Percentiles rank a stretch among this genome's conserved stretches.
phyloP scores from a whole-genome alignment of 2,113 vertebrate species.

The Dromaius novaehollandiae region DNA sequence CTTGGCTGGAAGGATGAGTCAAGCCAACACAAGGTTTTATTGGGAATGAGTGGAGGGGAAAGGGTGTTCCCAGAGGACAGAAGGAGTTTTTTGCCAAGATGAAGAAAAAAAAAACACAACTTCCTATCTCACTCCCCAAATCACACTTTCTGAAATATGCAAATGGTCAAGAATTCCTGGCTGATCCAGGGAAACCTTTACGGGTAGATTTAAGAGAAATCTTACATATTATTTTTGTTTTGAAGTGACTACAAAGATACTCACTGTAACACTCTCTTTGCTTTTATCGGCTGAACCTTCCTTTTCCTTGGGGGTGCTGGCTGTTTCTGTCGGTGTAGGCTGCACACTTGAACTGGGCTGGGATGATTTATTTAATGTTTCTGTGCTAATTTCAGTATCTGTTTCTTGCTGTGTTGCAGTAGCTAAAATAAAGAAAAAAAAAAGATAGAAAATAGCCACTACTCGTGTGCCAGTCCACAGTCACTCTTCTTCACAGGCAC shows the following conservation, averaged over 20 bases:
- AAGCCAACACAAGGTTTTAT: slow-evolving; percentile 30
- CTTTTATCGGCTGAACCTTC: slow-evolving; percentile 85
- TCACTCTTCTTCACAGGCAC: neutral
- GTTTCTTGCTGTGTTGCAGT: slow-evolving; percentile 93
- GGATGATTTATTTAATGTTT: slow-evolving; percentile 83
- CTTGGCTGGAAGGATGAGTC: slow-evolving; percentile 62
- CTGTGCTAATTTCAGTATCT: slow-evolving; percentile 84
- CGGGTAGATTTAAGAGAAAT: neutral
- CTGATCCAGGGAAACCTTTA: neutral
- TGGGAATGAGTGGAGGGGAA: slow-evolving; percentile 15
- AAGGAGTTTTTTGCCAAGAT: neutral
- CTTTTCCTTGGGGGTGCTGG: slow-evolving; percentile 85
- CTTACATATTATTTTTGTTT: neutral
- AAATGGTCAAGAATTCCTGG: neutral
- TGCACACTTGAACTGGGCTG: slow-evolving; percentile 83
- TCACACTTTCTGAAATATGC: neutral
- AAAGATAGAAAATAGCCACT: neutral
- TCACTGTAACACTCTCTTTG: slow-evolving; percentile 88
- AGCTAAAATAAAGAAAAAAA: slow-evolving; percentile 75
- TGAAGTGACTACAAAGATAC: slow-evolving; percentile 32
- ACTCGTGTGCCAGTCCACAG: neutral
- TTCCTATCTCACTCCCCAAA: slow-evolving; percentile 7
- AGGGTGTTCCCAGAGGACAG: slow-evolving; percentile 19
- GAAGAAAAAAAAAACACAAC: neutral
- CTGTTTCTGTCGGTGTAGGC: slow-evolving; percentile 75